Percentiles rank a stretch among this genome's conserved stretches.
phyloP scores from a whole-genome alignment of 2,113 vertebrate species.

The Ceratotherium simum region DNA sequence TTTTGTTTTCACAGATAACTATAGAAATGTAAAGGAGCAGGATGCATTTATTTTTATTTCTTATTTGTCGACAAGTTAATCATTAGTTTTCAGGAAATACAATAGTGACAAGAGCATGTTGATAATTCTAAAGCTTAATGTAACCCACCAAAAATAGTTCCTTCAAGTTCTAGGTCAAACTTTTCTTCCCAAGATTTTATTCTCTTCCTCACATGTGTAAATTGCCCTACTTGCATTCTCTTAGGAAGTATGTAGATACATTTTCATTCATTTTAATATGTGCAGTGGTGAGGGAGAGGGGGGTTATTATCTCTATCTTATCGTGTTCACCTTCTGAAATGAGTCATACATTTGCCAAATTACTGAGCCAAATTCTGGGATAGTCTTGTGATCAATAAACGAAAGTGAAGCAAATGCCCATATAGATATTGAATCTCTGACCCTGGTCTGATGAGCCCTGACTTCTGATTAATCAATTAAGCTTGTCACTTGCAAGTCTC shows the following conservation, averaged over 20 bases:
- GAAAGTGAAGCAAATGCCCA: background rate
- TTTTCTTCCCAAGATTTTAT: background rate
- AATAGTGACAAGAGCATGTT: background rate
- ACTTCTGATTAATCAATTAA: slow-evolving; percentile 56
- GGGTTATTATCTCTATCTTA: background rate
- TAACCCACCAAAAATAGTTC: background rate
- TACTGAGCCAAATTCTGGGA: background rate
- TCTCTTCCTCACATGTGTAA: background rate
- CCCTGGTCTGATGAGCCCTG: background rate
- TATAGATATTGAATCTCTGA: slow-evolving; percentile 27
- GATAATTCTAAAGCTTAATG: background rate
- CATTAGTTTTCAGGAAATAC: background rate
- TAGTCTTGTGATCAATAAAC: slow-evolving; percentile 2
- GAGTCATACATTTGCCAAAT: background rate
- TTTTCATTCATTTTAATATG: background rate
- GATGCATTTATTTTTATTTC: background rate
- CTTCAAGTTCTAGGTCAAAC: background rate
- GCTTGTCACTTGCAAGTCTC: slow-evolving; percentile 31
- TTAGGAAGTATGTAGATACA: background rate
- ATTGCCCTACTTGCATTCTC: background rate
- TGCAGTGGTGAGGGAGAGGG: background rate
- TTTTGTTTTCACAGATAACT: background rate
- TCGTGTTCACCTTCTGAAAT: background rate
- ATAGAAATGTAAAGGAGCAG: background rate
- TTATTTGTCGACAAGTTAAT: background rate